These are phyloP conservation scores for Berghia stephanieae DNA, from an alignment of 1,140 invertebrate species.

Conservation along the genomic window DNA sequence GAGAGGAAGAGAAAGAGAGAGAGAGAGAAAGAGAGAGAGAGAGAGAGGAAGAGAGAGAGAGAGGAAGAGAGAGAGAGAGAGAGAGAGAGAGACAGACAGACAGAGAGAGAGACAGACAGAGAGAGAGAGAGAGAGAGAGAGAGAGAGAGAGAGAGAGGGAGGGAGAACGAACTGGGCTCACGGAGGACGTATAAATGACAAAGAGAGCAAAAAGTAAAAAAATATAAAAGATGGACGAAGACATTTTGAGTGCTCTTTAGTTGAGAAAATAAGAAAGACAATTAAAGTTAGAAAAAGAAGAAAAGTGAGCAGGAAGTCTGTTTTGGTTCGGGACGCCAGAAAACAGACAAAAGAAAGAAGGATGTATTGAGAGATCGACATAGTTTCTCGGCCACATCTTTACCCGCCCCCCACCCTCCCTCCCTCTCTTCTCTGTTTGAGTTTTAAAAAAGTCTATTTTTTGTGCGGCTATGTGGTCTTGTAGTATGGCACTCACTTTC, in stretches of 20 bases:
- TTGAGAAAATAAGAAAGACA: too few species aligned
- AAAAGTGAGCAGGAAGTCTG: background rate
- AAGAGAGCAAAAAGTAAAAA: constrained; percentile 17
- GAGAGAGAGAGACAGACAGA: background rate
- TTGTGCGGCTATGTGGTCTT: too few species aligned
- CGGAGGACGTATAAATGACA: background rate
- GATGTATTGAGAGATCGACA: too few species aligned
- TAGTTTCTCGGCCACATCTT: too few species aligned
- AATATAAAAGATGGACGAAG: background rate
- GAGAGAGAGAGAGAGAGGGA: background rate
- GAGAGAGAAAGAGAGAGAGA: background rate
- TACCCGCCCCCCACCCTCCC: too few species aligned
- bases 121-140: background rate
- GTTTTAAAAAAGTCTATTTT: too few species aligned
- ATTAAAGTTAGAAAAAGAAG: constrained; percentile 23
- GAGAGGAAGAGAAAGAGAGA: background rate
- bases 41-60: background rate
- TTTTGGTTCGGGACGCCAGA: too few species aligned
- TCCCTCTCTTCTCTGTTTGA: too few species aligned
- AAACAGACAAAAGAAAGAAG: too few species aligned
- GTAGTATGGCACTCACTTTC: too few species aligned
- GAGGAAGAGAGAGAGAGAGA: background rate
- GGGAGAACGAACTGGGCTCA: background rate
- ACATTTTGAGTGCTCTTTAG: too few species aligned
- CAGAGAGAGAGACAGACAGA: background rate